Conservation (phyloP, 2,888 invertebrate genomes). For the Crepidodera aurea region DNA sequence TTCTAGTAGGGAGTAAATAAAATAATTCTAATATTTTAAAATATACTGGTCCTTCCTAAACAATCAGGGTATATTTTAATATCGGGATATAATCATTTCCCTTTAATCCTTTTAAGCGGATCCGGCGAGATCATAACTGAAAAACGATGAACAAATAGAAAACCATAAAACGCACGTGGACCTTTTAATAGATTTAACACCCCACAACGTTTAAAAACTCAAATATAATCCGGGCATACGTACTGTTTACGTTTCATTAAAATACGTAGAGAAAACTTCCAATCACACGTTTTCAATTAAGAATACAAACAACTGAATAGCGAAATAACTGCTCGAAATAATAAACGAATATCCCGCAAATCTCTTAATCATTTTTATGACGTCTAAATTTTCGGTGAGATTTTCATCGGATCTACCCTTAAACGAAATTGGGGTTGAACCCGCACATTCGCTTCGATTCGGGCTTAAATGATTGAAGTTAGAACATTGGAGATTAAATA, state of each 20-base stretch:
- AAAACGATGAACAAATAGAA: conserved; percentile 33
- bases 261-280: conserved; percentile 58
- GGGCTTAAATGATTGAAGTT: too few relatives aligned
- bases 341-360: conserved; percentile 43
- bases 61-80: too few relatives aligned
- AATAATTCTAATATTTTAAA: too few relatives aligned
- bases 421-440: background rate
- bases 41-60: too few relatives aligned
- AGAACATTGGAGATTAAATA: too few relatives aligned
- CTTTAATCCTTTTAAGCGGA: background rate
- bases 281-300: conserved; percentile 61
- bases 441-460: too few relatives aligned
- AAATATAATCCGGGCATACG: conserved; percentile 47
- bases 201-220: conserved; percentile 51
- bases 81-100: background rate
- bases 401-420: conserved; percentile 6
- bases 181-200: conserved; percentile 51
- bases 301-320: conserved; percentile 42
- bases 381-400: conserved; percentile 26
- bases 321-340: conserved; percentile 51
- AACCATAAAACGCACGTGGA: conserved; percentile 37
- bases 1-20: too few relatives aligned
- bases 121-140: conserved; percentile 9
- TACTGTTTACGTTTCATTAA: conserved; percentile 57
- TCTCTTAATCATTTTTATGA: conserved; percentile 36